Evolutionary conservation across 1,140 invertebrate genomes (phyloP).

Genomic region (Microvelia longipes): DNA sequence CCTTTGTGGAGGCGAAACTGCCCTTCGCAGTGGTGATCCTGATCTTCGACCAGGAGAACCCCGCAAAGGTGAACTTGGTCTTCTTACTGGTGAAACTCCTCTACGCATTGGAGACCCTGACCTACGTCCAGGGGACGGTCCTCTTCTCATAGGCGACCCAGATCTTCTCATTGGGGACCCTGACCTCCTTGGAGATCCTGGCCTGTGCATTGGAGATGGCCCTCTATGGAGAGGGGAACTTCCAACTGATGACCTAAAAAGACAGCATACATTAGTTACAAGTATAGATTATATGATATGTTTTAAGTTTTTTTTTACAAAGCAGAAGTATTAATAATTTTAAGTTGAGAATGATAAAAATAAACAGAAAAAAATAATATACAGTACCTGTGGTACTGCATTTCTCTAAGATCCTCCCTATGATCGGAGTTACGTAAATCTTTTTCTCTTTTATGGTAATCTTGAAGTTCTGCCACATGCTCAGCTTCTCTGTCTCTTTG

Average conservation of each 20-base stretch:
- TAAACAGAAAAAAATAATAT: too few species aligned
- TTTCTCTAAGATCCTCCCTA: neutral
- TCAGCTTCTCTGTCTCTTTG: conserved; percentile 27
- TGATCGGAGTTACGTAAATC: neutral
- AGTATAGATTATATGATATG: too few species aligned
- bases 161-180: conserved; percentile 18
- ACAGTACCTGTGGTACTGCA: neutral
- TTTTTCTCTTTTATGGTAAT: neutral
- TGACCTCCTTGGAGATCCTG: conserved; percentile 14
- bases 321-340: too few species aligned
- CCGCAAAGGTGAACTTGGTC: neutral
- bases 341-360: too few species aligned
- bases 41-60: neutral
- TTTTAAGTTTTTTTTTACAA: too few species aligned
- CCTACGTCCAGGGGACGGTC: neutral
- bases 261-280: too few species aligned
- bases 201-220: conserved; percentile 11
- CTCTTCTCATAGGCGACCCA: conserved; percentile 3
- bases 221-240: neutral
- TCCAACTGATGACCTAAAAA: neutral
- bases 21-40: neutral
- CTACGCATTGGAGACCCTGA: neutral
- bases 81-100: neutral
- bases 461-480: neutral
- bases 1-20: neutral